Conservation (phyloP, 2,888 invertebrate genomes). For the Capitulum mitella region DNA sequence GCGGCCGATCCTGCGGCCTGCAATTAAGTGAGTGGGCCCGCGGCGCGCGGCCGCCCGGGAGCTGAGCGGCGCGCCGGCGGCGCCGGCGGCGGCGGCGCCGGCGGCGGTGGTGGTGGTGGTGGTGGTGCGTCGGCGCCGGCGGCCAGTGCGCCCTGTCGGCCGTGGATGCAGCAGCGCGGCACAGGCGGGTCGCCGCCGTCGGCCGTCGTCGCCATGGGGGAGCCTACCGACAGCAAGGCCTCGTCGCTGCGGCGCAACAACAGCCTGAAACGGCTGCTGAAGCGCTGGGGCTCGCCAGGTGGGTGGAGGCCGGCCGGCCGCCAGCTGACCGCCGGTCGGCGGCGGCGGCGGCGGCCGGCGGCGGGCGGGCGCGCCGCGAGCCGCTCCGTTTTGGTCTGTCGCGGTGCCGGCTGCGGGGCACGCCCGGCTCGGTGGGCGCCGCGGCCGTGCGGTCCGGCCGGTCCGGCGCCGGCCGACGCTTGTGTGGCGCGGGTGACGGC, state of each 20-base stretch:
- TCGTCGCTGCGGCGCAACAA: conserved; percentile 50
- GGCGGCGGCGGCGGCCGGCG: background rate
- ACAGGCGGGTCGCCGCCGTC: background rate
- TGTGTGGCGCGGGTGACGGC: background rate
- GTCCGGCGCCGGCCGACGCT: background rate
- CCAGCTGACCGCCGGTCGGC: no score
- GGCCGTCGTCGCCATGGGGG: background rate
- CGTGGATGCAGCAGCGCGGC: no score
- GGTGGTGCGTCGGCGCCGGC: background rate
- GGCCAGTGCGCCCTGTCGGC: background rate
- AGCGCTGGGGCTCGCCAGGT: conserved; percentile 47
- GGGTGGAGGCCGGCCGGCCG: no score
- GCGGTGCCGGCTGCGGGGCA: no score
- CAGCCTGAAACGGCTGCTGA: conserved; percentile 52
- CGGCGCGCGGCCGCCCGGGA: background rate
- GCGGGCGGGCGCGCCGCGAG: no score
- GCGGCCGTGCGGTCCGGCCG: background rate
- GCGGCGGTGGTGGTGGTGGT: background rate
- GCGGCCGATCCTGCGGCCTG: background rate
- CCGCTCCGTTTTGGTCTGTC: no score
- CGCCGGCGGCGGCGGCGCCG: background rate
- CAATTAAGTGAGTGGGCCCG: conserved; percentile 9
- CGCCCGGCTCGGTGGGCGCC: no score
- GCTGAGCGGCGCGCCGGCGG: background rate
- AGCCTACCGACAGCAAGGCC: background rate